These are phyloP conservation scores for Clupea harengus DNA, from an alignment of 2,113 vertebrate species.

Conservation along the genomic window DNA sequence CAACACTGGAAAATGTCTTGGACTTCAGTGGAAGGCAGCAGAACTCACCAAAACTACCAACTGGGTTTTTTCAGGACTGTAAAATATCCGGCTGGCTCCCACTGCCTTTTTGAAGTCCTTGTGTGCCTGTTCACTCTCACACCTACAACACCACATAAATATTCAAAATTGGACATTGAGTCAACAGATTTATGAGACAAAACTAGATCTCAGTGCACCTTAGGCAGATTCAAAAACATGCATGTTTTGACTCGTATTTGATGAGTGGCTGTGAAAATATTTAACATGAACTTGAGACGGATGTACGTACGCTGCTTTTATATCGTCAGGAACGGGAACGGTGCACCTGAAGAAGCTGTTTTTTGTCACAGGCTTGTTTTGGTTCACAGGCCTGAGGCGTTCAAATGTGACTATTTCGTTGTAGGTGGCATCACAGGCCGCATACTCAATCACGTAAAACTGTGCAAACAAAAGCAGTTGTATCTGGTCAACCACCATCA, in stretches of 20 bases:
- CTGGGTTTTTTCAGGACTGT: conserved; percentile 75
- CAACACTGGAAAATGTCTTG: neutral
- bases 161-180: neutral
- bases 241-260: neutral
- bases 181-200: neutral
- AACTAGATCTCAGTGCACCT: neutral
- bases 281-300: neutral
- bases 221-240: neutral
- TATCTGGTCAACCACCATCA: neutral
- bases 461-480: conserved; percentile 49
- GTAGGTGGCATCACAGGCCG: conserved; percentile 86
- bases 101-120: conserved; percentile 90
- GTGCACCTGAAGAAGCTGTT: conserved; percentile 82
- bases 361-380: conserved; percentile 79
- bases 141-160: conserved; percentile 64
- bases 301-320: conserved; percentile 73
- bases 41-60: conserved; percentile 81
- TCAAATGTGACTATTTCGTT: conserved; percentile 90
- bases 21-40: neutral
- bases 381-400: conserved; percentile 83
- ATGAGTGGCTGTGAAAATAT: neutral
- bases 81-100: conserved; percentile 79
- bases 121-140: conserved; percentile 80
- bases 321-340: conserved; percentile 84
- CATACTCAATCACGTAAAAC: conserved; percentile 92